Evolutionary conservation across 2,888 invertebrate species (phyloP), one percentile per base, ranked within the genome.

Genomic region (Cryptops parisi): DNA sequence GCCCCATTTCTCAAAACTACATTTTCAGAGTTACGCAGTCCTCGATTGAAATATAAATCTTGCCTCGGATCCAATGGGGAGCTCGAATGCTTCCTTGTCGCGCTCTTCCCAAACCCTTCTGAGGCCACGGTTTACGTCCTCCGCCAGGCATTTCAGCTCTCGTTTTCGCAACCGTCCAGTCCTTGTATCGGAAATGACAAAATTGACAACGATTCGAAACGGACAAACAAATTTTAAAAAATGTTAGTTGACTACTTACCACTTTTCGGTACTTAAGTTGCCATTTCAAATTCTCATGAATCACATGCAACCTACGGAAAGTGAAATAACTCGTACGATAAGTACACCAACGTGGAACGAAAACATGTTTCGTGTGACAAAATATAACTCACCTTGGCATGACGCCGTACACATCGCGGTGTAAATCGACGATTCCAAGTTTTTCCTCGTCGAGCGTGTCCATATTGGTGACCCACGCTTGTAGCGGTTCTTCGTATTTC

Each of bases 121-220:
- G 98, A 1, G 88, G 89, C 93, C 94, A 96, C 0, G 97, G 97
- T 64, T 98, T 97, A 24, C 77, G 75, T 0, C 90, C 90, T 51
- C 93, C 89, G 38, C 94, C 94, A 47, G 79, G 73, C 53, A 86
- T 81, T 72, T 98, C 97, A 0, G 85, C 82, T 53, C 88, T 74
- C 0, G 81, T 79, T 67, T 84, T 83, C 1, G 82, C 77, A 62
- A 83, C 76, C 1, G 81, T 82, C 74, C 81, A 89, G 61, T 82
- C 80, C 68, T 76, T 54, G 53, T 5, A 47, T n/a, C 6, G 17
- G 9, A 26, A 2, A 15, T 45, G 4, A 45, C 58, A 44, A 45
- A 57, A 49, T 3, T 9, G 6, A 23, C 17, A 40, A 24, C 39
- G 22, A 58, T n/a, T n/a, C n/a, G n/a, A n/a, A n/a, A n/a, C n/a